Conservation (phyloP, 2,888 invertebrate genomes). For the Drosophila prolongata region DNA sequence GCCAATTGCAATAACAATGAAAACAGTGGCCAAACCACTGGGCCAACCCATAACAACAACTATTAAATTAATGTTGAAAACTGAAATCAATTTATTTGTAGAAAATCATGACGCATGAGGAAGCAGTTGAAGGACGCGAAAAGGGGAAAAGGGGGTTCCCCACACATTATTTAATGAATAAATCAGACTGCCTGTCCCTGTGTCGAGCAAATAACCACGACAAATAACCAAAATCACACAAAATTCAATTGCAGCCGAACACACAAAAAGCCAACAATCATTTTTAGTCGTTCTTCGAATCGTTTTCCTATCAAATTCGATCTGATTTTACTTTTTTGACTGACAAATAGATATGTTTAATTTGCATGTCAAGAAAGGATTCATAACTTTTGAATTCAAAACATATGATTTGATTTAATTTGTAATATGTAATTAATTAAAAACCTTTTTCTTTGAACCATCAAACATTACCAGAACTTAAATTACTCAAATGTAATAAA, state of each 20-base stretch:
- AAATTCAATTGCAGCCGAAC: slow-evolving; percentile 57
- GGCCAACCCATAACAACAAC: slow-evolving; percentile 41
- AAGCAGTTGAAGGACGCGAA: neutral
- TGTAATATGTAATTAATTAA: too few species aligned
- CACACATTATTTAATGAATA: slow-evolving; percentile 65
- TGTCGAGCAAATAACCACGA: slow-evolving; percentile 35
- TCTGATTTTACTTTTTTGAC: neutral
- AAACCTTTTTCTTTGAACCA: too few species aligned
- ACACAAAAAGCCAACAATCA: slow-evolving; percentile 10
- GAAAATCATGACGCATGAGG: slow-evolving; percentile 52
- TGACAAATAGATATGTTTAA: neutral
- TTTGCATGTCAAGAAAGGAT: neutral
- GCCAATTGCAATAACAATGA: slow-evolving; percentile 70
- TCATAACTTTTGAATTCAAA: neutral
- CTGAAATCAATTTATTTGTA: slow-evolving; percentile 79
- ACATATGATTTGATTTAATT: neutral
- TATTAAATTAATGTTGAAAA: slow-evolving; percentile 77
- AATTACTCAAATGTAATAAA: too few species aligned
- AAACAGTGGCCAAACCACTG: slow-evolving; percentile 48
- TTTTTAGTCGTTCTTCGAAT: slow-evolving; percentile 24
- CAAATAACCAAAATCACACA: slow-evolving; percentile 73
- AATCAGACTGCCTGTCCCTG: slow-evolving; percentile 55
- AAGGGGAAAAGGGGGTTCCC: neutral
- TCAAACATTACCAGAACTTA: too few species aligned
- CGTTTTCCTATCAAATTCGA: slow-evolving; percentile 23